Conservation (phyloP, 2,113 vertebrate genomes). For the Sander vitreus region DNA sequence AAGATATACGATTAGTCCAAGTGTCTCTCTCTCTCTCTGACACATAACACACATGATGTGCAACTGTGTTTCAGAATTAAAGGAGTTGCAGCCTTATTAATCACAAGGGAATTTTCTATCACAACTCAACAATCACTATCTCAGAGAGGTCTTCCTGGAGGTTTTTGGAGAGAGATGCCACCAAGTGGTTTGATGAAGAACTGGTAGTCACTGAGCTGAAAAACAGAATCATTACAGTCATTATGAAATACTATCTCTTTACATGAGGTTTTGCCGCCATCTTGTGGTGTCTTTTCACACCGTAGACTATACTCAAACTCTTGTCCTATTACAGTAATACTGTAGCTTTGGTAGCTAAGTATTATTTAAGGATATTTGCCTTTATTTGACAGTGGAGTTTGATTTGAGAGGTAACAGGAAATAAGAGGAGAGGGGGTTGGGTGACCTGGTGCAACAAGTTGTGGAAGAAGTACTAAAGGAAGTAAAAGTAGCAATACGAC, state of each 20-base stretch:
- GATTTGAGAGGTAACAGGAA: background rate
- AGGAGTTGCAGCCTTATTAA: background rate
- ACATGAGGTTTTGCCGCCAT: constrained; percentile 51
- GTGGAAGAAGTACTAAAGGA: background rate
- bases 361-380: background rate
- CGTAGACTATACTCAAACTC: background rate
- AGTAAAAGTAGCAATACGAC: background rate
- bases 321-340: no score
- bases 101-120: constrained; percentile 4
- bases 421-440: background rate
- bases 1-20: constrained; percentile 1
- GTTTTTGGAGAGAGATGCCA: background rate
- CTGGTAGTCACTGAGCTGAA: background rate
- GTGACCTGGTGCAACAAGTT: background rate
- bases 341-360: background rate
- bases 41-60: background rate
- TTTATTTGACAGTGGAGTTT: background rate
- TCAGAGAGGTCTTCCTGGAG: background rate
- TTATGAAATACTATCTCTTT: background rate
- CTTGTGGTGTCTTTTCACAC: constrained; percentile 33
- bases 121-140: background rate
- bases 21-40: background rate
- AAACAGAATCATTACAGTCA: background rate
- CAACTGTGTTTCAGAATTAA: background rate
- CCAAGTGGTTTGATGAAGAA: constrained; percentile 20